Evolutionary conservation across 2,113 vertebrate species (phyloP).

Genomic region (Spizaetus ornatus): DNA sequence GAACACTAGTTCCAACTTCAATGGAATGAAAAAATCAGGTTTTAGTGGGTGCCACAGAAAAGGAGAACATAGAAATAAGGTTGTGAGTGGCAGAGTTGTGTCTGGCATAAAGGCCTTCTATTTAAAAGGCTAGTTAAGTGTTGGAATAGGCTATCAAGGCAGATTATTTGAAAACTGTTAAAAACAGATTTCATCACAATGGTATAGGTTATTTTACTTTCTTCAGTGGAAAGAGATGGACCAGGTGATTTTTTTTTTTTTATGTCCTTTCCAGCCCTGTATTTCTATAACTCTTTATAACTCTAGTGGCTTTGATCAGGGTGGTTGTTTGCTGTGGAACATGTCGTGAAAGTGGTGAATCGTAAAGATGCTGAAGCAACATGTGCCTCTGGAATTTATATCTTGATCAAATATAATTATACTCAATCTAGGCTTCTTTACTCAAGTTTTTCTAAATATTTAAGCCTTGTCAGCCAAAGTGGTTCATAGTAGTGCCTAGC

Average conservation of each 20-base stretch:
- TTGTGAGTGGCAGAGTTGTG: constrained; percentile 8
- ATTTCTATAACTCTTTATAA: background rate
- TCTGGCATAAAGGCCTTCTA: background rate
- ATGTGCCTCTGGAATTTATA: background rate
- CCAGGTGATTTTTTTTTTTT: background rate
- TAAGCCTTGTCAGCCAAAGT: background rate
- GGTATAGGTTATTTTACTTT: background rate
- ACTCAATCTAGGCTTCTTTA: background rate
- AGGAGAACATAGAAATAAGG: background rate
- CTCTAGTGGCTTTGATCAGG: background rate
- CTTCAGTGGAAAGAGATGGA: background rate
- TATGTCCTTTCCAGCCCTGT: background rate
- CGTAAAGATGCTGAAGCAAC: background rate
- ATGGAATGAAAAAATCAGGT: background rate
- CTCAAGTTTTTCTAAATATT: background rate
- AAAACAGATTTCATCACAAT: background rate
- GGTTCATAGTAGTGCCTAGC: background rate
- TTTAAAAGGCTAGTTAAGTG: background rate
- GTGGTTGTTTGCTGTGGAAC: background rate
- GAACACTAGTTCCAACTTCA: constrained; percentile 8
- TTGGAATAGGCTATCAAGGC: background rate
- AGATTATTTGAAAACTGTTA: constrained; percentile 1
- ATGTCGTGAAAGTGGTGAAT: background rate
- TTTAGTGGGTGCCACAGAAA: background rate
- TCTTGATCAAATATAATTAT: background rate